phyloP scores from a whole-genome alignment of 1,140 invertebrate species.

The Drosophila nigrodunni region DNA sequence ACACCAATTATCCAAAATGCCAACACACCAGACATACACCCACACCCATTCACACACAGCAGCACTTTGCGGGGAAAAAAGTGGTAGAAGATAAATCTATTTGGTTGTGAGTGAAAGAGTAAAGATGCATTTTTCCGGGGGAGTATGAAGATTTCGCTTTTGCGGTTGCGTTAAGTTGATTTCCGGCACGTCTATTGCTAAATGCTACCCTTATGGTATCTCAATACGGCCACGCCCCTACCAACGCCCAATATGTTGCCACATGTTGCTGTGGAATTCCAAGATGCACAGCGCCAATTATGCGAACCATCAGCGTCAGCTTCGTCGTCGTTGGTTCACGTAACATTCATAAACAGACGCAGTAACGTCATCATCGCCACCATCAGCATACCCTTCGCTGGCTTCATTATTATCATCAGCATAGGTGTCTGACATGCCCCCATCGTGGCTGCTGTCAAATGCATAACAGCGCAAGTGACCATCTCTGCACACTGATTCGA shows the following conservation, averaged over 20 bases:
- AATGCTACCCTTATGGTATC: background rate
- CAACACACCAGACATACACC: conserved; percentile 45
- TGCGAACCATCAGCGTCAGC: conserved; percentile 45
- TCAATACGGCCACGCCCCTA: background rate
- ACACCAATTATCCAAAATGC: conserved; percentile 68
- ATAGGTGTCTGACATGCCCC: conserved; percentile 49
- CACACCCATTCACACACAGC: background rate
- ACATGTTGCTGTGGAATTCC: conserved; percentile 19
- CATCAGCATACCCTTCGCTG: background rate
- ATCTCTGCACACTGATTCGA: conserved; percentile 20
- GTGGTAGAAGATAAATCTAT: background rate
- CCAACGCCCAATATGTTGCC: background rate
- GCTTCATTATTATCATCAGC: conserved; percentile 17
- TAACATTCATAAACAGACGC: conserved; percentile 66
- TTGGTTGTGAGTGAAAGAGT: background rate
- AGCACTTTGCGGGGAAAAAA: background rate
- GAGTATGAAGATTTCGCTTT: conserved; percentile 70
- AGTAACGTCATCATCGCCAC: conserved; percentile 22
- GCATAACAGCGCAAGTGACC: conserved; percentile 13
- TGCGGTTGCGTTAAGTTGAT: conserved; percentile 79
- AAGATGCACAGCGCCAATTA: conserved; percentile 69
- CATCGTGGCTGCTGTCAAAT: conserved; percentile 51
- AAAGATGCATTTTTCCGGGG: background rate
- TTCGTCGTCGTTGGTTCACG: conserved; percentile 30
- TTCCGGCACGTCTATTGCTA: conserved; percentile 66